Conservation (phyloP, 2,797 vertebrate genomes). For the Tenualosa thibaudeaui region DNA sequence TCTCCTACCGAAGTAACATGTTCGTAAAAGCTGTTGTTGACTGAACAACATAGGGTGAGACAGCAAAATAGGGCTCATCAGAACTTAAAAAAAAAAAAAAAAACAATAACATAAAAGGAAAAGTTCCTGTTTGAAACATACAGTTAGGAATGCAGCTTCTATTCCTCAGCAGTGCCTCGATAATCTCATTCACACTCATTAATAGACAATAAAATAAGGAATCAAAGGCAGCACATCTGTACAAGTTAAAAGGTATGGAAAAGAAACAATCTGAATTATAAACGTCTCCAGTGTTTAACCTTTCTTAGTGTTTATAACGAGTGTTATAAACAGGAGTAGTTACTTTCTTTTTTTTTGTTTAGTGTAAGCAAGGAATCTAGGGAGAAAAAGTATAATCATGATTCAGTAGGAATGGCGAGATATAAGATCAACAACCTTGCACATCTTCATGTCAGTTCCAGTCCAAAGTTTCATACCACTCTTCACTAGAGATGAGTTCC, state of each 20-base stretch:
- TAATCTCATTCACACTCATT: constrained; percentile 58
- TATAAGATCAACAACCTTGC: constrained; percentile 29
- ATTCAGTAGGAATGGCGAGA: constrained; percentile 74
- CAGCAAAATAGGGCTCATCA: background rate
- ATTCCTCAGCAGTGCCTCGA: constrained; percentile 66
- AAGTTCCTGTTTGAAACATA: constrained; percentile 1
- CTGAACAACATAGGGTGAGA: background rate
- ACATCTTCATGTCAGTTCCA: constrained; percentile 9
- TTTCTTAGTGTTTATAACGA: constrained; percentile 73
- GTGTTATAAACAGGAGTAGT: constrained; percentile 55
- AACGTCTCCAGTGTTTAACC: constrained; percentile 80
- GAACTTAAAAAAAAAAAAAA: background rate
- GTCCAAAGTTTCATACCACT: background rate
- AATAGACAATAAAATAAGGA: constrained; percentile 52
- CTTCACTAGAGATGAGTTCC: constrained; percentile 15
- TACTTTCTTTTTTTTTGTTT: constrained; percentile 36
- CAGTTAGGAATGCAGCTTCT: constrained; percentile 60
- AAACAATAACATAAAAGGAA: background rate
- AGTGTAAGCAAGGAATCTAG: constrained; percentile 11
- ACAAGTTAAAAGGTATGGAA: constrained; percentile 64
- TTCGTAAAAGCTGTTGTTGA: constrained; percentile 4
- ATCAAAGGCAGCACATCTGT: constrained; percentile 62
- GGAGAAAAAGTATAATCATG: constrained; percentile 38
- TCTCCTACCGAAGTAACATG: background rate
- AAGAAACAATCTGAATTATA: constrained; percentile 53